Evolutionary conservation across 2,113 vertebrate genomes (phyloP).

Genomic region (Thamnaconus septentrionalis): DNA sequence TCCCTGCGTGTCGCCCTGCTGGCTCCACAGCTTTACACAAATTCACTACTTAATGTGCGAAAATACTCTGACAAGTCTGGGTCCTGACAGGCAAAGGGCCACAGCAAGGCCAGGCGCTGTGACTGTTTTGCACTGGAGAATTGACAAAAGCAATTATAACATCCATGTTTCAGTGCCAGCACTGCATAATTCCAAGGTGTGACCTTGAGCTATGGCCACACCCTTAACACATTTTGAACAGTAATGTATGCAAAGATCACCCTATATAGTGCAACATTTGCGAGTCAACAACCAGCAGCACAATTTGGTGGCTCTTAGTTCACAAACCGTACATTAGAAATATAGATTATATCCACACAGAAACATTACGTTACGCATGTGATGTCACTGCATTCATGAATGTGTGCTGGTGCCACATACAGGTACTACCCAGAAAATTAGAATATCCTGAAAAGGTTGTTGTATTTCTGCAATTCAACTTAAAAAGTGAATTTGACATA

Average conservation of each 20-base stretch:
- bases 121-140: conserved; percentile 9
- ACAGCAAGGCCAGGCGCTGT: not conserved
- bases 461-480: too few species aligned
- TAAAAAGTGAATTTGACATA: too few species aligned
- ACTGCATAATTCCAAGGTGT: conserved; percentile 6
- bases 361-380: too few species aligned
- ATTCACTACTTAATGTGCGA: conserved; percentile 3
- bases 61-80: conserved; percentile 13
- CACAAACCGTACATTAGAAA: too few species aligned
- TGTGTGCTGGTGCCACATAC: too few species aligned
- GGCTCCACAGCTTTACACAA: not conserved
- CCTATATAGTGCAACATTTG: too few species aligned
- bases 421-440: too few species aligned
- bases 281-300: not conserved
- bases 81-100: conserved; percentile 13
- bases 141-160: conserved; percentile 26
- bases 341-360: too few species aligned
- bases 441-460: too few species aligned
- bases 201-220: conserved; percentile 13
- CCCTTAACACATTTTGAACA: conserved; percentile 8
- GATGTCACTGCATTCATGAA: too few species aligned
- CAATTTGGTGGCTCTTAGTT: too few species aligned
- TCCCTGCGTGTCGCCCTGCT: not conserved
- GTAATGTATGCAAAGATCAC: conserved; percentile 11
- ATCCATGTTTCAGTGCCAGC: conserved; percentile 9